A percentile compares a stretch with the other conserved stretches of the same genome.
These are phyloP conservation scores for Conus canariensis DNA, from an alignment of 2,888 invertebrate genomes.

Conservation along the genomic window DNA sequence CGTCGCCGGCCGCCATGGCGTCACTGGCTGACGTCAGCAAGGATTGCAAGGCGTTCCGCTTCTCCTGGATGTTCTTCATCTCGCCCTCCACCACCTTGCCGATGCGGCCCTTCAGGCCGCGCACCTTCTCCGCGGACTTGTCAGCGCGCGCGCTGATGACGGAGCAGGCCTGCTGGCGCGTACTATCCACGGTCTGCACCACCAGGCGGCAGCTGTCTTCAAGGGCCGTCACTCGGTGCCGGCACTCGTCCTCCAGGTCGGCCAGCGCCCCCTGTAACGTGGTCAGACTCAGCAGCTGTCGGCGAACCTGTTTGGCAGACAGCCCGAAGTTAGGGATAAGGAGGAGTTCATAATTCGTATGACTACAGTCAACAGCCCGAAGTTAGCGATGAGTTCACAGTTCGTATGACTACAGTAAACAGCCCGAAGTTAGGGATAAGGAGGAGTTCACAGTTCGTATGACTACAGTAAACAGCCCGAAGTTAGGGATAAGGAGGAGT, in stretches of 20 bases:
- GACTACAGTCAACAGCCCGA: no score
- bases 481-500: no score
- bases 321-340: no score
- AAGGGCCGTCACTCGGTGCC: constrained; percentile 13
- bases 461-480: no score
- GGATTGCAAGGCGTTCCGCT: background rate
- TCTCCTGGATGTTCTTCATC: constrained; percentile 34
- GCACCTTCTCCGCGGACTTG: constrained; percentile 16
- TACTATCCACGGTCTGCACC: constrained; percentile 18
- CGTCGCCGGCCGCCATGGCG: constrained; percentile 16
- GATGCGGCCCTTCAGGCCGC: constrained; percentile 13
- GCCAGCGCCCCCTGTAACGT: constrained; percentile 40
- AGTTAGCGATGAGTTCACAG: no score
- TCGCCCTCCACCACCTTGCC: constrained; percentile 31
- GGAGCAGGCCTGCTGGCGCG: constrained; percentile 32
- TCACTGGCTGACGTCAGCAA: constrained; percentile 26
- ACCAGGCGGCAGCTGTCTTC: constrained; percentile 34
- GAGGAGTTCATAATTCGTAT: background rate
- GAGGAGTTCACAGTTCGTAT: no score
- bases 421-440: no score
- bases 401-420: no score
- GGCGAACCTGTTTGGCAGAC: background rate
- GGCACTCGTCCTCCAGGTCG: constrained; percentile 36
- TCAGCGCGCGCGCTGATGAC: background rate
- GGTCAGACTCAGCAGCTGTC: constrained; percentile 39